phyloP scores from a whole-genome alignment of 2,888 invertebrate species.

The Oligia fasciuncula region DNA sequence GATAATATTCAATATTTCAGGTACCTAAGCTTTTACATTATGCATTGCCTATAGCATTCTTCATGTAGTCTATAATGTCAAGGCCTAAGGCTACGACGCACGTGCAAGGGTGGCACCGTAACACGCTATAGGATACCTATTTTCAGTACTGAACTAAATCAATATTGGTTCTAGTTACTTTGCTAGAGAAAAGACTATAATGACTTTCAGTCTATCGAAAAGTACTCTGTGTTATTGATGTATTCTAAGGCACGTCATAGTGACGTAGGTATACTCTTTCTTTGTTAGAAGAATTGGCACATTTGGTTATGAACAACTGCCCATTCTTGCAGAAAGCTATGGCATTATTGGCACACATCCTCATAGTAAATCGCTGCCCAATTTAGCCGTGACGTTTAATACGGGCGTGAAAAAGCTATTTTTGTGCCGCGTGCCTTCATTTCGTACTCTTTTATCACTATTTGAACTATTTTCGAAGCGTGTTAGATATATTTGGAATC shows the following conservation, averaged over 20 bases:
- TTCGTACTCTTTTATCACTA: conserved; percentile 25
- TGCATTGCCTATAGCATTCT: neutral
- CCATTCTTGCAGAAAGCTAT: conserved; percentile 30
- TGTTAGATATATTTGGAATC: conserved; percentile 40
- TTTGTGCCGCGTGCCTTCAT: conserved; percentile 7
- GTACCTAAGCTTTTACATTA: neutral
- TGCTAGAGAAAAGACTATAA: neutral
- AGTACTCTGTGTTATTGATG: neutral
- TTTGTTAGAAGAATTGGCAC: conserved; percentile 45
- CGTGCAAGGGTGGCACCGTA: neutral
- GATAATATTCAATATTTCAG: neutral
- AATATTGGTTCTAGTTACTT: conserved; percentile 3
- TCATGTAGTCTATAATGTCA: neutral
- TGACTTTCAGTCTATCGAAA: too few species aligned
- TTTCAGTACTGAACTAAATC: conserved; percentile 25
- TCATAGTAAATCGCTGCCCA: conserved; percentile 48
- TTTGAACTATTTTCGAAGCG: conserved; percentile 31
- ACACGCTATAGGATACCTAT: conserved; percentile 1
- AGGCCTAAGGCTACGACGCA: neutral
- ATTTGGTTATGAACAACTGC: neutral
- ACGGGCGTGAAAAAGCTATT: conserved; percentile 33
- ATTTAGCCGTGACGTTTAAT: conserved; percentile 41
- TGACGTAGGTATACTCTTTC: conserved; percentile 8
- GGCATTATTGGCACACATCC: conserved; percentile 37
- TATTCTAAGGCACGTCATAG: conserved; percentile 20